Evolutionary conservation across 2,797 vertebrate species (phyloP), one percentile per base, ranked within the genome.

Genomic region (Lepus townsendii): DNA sequence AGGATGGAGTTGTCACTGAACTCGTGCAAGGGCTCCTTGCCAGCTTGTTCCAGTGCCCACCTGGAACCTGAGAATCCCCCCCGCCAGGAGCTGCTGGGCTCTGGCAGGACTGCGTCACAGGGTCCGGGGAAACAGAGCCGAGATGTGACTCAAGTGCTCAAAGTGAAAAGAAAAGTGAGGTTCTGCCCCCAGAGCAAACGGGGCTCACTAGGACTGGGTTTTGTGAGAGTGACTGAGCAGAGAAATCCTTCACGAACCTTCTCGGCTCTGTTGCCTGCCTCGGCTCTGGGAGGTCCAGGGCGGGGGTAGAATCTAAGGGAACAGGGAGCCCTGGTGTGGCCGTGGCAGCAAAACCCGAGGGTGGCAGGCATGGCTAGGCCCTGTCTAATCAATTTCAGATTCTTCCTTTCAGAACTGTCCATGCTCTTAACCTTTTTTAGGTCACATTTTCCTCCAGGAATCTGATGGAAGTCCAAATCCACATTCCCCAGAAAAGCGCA

Each of bases 361-460:
- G 26, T 73, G 65, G 69, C 63, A 71, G 84, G 38, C 68, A 62
- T 24, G 52, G 76, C 82, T 30, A 14, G 87, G 57, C 66, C 57
- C 60, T 79, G 72, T 91, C 79, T 57, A 76, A 84, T 92, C 83
- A 54, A 75, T 92, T 80, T 88, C 68, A 95, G 90, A 72, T 54
- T 94, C 88, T 93, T 90, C 84, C 77, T 96, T 93, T 85, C 86
- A 86, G 96, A 96, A 92, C 19, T 27, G 66, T 80, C 63, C 30
- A 71, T 85, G 72, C 68, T 93, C 60, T 85, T 96, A 87, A 97
- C 95, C 79, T 91, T 94, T 97, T 97, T 93, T 95, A 96, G 97
- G 95, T 97, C 95, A 87, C 26, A 57, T 92, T 94, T 93, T 94
- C 95, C 95, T 96, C 63, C 62, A 92, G 95, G 96, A 94, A 90